These are phyloP conservation scores for Alca torda DNA, from an alignment of 2,797 vertebrate genomes.

Conservation along the genomic window DNA sequence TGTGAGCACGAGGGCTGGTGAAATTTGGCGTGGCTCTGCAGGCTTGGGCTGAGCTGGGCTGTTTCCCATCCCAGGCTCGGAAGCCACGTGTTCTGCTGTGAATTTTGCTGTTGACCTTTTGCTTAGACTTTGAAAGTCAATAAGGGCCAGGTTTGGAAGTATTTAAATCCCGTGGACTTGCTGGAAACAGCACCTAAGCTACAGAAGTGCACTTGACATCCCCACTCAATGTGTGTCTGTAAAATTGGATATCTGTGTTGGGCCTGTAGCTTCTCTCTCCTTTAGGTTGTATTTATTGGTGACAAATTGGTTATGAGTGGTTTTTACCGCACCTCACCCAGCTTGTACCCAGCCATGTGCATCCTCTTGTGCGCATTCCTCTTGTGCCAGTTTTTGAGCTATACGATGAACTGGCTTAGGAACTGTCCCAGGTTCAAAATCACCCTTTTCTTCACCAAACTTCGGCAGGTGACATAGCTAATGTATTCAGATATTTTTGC, in stretches of 20 bases:
- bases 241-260: neutral
- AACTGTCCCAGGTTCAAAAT: conserved; percentile 6
- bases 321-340: neutral
- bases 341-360: neutral
- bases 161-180: too few species aligned
- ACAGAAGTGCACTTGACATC: neutral
- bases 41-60: neutral
- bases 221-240: neutral
- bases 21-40: neutral
- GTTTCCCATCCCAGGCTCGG: neutral
- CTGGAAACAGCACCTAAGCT: neutral
- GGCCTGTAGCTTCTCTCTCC: neutral
- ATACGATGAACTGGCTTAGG: neutral
- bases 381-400: neutral
- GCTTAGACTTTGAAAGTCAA: neutral
- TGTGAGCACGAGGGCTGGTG: neutral
- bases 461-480: neutral
- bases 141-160: neutral
- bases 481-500: neutral
- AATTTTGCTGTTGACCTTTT: neutral
- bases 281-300: neutral
- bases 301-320: neutral
- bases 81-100: neutral
- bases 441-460: neutral
- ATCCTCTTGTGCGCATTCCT: neutral